phyloP scores from a whole-genome alignment of 2,113 vertebrate genomes.

The Cryptotis parvus region DNA sequence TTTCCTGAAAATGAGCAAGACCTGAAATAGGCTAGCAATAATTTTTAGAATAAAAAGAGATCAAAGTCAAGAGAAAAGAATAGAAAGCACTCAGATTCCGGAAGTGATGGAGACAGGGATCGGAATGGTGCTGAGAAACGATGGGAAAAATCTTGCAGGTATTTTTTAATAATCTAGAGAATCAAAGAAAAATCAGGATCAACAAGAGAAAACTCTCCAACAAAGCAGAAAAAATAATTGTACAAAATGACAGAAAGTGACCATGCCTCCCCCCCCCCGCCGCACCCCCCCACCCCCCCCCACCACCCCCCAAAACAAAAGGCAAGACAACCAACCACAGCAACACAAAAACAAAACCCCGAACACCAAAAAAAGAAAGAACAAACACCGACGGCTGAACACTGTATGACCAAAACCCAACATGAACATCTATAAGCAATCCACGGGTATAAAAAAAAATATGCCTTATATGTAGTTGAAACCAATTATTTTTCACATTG shows the following conservation, averaged over 20 bases:
- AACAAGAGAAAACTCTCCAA: constrained; percentile 86
- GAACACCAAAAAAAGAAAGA: no score
- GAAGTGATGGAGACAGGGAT: constrained; percentile 78
- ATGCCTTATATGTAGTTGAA: constrained; percentile 66
- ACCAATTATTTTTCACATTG: constrained; percentile 78
- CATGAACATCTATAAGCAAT: no score
- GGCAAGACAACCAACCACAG: no score
- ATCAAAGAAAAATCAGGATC: constrained; percentile 82
- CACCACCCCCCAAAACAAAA: no score
- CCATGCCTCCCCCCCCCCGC: no score
- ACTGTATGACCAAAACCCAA: no score
- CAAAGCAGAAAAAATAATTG: constrained; percentile 86
- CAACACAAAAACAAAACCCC: no score
- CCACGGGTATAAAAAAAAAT: no score
- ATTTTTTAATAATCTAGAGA: constrained; percentile 86
- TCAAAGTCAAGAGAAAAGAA: constrained; percentile 87
- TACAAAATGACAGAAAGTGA: neutral
- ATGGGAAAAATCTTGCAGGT: constrained; percentile 81
- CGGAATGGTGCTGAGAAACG: constrained; percentile 86
- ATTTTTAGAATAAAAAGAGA: constrained; percentile 81
- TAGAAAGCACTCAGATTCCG: constrained; percentile 77
- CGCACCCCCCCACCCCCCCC: no score
- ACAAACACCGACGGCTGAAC: no score
- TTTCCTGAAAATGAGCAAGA: constrained; percentile 87
- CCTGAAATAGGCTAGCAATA: constrained; percentile 82